Evolutionary conservation across 2,113 vertebrate species (phyloP).

Genomic region (Myxocyprinus asiaticus): DNA sequence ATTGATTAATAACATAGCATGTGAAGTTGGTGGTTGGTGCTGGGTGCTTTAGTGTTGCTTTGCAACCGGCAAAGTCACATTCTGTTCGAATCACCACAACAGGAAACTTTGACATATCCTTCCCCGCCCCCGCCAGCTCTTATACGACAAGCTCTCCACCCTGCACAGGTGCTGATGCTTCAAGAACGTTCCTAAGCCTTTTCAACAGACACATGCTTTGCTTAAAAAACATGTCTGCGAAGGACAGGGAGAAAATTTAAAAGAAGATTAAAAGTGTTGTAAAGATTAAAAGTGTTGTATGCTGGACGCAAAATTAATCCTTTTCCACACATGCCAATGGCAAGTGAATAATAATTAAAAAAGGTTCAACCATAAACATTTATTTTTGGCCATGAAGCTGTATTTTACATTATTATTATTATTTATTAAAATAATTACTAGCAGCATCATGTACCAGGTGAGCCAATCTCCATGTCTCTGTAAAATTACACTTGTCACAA

Average conservation of each 20-base stretch:
- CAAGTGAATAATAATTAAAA: no score
- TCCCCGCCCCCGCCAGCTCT: constrained; percentile 60
- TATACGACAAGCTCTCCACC: constrained; percentile 43
- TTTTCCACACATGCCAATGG: no score
- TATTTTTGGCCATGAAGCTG: no score
- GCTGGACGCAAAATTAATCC: no score
- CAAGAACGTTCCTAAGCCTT: constrained; percentile 58
- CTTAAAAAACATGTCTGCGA: neutral
- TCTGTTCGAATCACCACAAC: constrained; percentile 60
- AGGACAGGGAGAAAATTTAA: neutral
- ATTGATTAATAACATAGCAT: neutral
- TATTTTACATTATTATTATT: no score
- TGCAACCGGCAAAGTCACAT: constrained; percentile 53
- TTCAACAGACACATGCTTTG: neutral
- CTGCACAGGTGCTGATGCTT: constrained; percentile 72
- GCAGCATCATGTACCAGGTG: no score
- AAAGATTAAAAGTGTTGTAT: neutral
- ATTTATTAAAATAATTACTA: no score
- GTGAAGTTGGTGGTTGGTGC: constrained; percentile 4
- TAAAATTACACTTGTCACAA: no score
- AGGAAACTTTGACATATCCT: constrained; percentile 70
- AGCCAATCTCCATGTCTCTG: no score
- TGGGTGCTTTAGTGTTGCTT: constrained; percentile 12
- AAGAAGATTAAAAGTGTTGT: neutral
- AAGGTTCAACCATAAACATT: no score